Percentiles rank a stretch among this genome's conserved stretches.
These are phyloP conservation scores for Tenthredo amoena DNA, from an alignment of 2,888 invertebrate genomes.

Conservation along the genomic window DNA sequence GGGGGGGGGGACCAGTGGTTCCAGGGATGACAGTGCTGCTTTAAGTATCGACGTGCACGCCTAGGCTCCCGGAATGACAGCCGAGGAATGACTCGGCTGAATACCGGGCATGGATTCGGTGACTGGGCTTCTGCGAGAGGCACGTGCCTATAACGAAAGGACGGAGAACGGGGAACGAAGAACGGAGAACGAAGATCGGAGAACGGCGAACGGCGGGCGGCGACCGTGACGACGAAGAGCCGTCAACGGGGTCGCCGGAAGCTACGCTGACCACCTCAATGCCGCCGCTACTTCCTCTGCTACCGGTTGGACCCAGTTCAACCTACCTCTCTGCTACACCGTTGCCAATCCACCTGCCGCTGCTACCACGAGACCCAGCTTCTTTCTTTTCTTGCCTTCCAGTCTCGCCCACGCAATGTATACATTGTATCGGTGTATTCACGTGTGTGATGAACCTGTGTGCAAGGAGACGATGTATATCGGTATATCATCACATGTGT, in stretches of 20 bases:
- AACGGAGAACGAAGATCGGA: conserved; percentile 5
- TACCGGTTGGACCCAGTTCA: conserved; percentile 59
- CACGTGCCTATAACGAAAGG: conserved; percentile 28
- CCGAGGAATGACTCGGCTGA: conserved; percentile 62
- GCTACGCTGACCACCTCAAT: conserved; percentile 74
- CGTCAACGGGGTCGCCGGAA: conserved; percentile 71
- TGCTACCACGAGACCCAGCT: conserved; percentile 1
- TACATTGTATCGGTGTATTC: neutral
- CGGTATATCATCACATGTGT: neutral
- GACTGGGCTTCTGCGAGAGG: conserved; percentile 34
- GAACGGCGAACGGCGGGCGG: conserved; percentile 21
- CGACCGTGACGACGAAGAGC: conserved; percentile 30
- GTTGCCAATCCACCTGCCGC: conserved; percentile 58
- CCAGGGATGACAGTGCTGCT: conserved; percentile 68
- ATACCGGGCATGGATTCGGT: conserved; percentile 57
- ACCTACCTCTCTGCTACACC: conserved; percentile 64
- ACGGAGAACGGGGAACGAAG: neutral
- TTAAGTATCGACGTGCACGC: conserved; percentile 66
- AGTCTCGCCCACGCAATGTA: conserved; percentile 55
- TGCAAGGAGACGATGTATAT: neutral
- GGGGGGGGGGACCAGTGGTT: conserved; percentile 55
- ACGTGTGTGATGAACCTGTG: neutral
- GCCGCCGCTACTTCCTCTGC: conserved; percentile 68
- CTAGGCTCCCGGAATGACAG: conserved; percentile 59
- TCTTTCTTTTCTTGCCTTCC: conserved; percentile 28